phyloP scores from a whole-genome alignment of 2,888 invertebrate genomes.

The Nematopogon swammerdamellus region DNA sequence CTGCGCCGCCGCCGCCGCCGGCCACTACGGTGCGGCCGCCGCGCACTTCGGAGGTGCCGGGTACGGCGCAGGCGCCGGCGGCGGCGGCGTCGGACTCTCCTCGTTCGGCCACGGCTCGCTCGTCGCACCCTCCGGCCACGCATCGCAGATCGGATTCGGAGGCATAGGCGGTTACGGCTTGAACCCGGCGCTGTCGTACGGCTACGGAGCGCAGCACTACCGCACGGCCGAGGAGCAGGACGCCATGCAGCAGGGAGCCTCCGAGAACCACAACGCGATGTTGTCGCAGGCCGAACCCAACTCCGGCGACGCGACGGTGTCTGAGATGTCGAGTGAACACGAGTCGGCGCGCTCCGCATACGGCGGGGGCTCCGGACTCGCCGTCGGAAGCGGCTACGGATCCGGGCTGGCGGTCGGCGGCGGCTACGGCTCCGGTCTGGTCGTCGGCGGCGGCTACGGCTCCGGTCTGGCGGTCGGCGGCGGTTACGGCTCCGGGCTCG shows the following conservation, averaged over 20 bases:
- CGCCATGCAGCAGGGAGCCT: neutral
- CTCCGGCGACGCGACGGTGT: neutral
- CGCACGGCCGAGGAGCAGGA: neutral
- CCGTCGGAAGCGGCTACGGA: neutral
- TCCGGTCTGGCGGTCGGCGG: neutral
- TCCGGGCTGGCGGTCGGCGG: neutral
- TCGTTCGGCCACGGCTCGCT: no score
- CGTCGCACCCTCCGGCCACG: no score
- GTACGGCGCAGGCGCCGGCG: neutral
- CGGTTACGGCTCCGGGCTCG: neutral
- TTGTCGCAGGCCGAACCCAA: neutral
- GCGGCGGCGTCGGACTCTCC: no score
- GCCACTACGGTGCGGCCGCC: conserved; percentile 4
- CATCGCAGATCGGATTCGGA: neutral
- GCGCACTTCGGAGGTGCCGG: no score
- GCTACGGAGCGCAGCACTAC: neutral
- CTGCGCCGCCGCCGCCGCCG: conserved; percentile 12
- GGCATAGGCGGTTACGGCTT: conserved; percentile 2
- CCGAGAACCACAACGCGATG: neutral
- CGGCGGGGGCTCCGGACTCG: no score
- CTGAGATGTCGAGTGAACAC: neutral
- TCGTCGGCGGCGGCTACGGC: neutral
- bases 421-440: neutral
- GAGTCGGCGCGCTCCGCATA: neutral
- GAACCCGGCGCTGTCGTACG: no score